Evolutionary conservation across 2,797 vertebrate genomes (phyloP), one percentile per base, ranked within the genome.

Genomic region (Onychomys torridus): DNA sequence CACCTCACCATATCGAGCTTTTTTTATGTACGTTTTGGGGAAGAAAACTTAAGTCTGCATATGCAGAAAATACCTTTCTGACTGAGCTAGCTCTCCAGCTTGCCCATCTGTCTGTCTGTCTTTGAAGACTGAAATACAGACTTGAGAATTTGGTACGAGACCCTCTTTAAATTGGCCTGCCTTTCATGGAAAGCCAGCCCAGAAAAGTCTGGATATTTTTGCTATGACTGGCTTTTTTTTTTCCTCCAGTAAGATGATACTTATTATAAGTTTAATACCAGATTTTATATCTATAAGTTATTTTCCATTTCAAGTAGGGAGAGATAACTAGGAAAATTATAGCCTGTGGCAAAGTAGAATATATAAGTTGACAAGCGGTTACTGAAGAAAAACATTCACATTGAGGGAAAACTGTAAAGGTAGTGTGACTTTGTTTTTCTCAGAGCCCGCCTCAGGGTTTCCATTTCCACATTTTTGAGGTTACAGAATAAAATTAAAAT

Each of bases 111-210:
- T 73, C 25, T 87, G 27, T 61, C 40, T 90, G 6, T n/a, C 10
- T 94, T 37, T 95, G 1, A 97, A 98, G 94, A 93, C 82, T 96
- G 96, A 96, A 97, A 91, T 94, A 86, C 85, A 67, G 89, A 94
- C 93, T 57, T 92, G 55, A 75, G 97, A 85, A 89, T 97, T 97
- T 69, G 85, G 61, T 94, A 90, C 78, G 94, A 92, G 94, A 95
- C 82, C 49, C 90, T 97, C 78, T 79, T 81, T 17, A 77, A 14
- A 92, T 90, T 77, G 94, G 40, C 59, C 43, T 91, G 49, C 5
- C 14, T 97, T 97, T 96, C 63, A 16, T 49, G 89, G 94, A 92
- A 96, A 89, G 90, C 57, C 52, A 94, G 89, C 46, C 59, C 90
- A 92, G 86, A 97, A 93, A 96, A 86, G 67, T 89, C 87, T 4